Evolutionary conservation across 2,888 invertebrate genomes (phyloP), one percentile per base, ranked within the genome.

Genomic region (Cetonia aurata): DNA sequence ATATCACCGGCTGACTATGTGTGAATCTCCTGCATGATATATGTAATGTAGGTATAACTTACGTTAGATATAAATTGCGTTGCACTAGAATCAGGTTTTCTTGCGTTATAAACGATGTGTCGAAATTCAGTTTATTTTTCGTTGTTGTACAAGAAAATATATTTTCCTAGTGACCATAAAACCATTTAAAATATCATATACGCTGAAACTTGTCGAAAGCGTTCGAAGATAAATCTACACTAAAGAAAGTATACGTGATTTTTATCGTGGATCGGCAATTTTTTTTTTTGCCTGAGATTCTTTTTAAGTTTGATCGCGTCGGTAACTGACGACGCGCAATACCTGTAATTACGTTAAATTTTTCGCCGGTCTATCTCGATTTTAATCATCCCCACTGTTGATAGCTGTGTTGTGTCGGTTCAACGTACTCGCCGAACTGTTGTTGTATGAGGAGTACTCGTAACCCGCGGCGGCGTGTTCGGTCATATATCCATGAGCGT

Each of bases 331-430:
- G 48, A 62, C 46, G 44, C 62, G 31, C 46, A 13, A 48, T 15
- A 62, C 62, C 62, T 50, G 62, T 62, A 62, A 62, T 62, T 62
- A 62, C 62, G 48, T 62, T 62, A 31, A 33, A 48, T 62, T 62
- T 48, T 15, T 62, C 48, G 62, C 46, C 48, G 25, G 62, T 62
- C 50, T 33, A 50, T 62, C 62, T 62, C 25, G 33, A 48, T 25
- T 62, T 62, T 62, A 62, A 62, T 62, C 62, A 62, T 48, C 62
- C 48, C 31, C 31, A 53, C 53, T 37, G 10, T 41, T 17, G 46
- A 48, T 48, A 48, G 15, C 15, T 31, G 62, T 62, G 25, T 25
- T 9, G 17, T 25, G 25, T 25, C 42, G 33, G 50, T 62, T 62
- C 62, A 62, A 48, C 15, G 62, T 48, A 62, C 62, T 15, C 48